phyloP scores from a whole-genome alignment of 2,888 invertebrate genomes.

The Cryptops parisi region DNA sequence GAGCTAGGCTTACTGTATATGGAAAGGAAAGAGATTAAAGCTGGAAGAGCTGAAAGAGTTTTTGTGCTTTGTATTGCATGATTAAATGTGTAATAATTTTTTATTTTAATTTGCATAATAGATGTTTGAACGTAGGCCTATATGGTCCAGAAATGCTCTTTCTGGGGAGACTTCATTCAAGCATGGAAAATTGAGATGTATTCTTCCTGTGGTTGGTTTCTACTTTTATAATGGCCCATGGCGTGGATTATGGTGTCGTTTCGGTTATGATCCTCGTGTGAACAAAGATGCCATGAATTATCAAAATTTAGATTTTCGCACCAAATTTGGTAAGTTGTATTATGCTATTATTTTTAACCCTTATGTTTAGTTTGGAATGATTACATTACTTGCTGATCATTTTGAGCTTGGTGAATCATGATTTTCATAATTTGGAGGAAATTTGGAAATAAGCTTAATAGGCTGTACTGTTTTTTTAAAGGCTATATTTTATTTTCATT shows the following conservation, averaged over 20 bases:
- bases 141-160: slow-evolving; percentile 74
- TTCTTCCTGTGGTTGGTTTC: slow-evolving; percentile 70
- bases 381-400: too few species aligned
- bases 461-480: neutral
- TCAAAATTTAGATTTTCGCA: slow-evolving; percentile 80
- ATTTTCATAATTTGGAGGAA: too few species aligned
- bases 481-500: neutral
- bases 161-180: slow-evolving; percentile 28
- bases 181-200: slow-evolving; percentile 42
- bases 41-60: too few species aligned
- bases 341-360: too few species aligned
- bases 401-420: too few species aligned
- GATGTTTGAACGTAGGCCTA: slow-evolving; percentile 69
- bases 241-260: slow-evolving; percentile 75
- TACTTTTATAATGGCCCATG: slow-evolving; percentile 84
- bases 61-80: too few species aligned
- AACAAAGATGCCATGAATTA: slow-evolving; percentile 62
- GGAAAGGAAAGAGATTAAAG: too few species aligned
- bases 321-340: too few species aligned
- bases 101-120: slow-evolving; percentile 27
- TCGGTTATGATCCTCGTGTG: slow-evolving; percentile 81
- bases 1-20: too few species aligned
- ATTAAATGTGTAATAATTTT: too few species aligned
- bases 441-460: neutral
- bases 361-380: too few species aligned